Evolutionary conservation across 2,797 vertebrate genomes (phyloP), one percentile per base, ranked within the genome.

Genomic region (Philypnodon macrostomus): DNA sequence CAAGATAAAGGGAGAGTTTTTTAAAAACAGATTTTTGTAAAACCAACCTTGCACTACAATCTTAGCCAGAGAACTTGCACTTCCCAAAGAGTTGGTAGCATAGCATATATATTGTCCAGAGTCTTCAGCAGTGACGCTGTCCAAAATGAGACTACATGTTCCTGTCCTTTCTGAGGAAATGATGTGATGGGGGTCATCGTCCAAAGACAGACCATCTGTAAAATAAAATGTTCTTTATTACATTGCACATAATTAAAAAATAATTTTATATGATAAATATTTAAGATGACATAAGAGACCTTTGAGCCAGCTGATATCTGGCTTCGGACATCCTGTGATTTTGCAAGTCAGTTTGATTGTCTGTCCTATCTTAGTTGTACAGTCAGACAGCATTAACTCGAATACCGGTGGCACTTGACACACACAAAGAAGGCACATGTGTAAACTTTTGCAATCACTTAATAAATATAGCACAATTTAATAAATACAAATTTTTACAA

Each of bases 71-170:
- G 92, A 92, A 35, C 89, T 94, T 51, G 93, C 88, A 0, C 82
- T 92, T 16, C 97, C 96, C 33, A 94, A 89, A 1, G 87, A 79
- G 42, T 92, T 99, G 69, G 84, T 71, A 1, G 95, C 95, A 2
- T 93, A 95, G 73, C 96, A 98, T 64, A 92, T 84, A 56, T 98
- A 99, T 81, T 98, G 96, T 31, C 96, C 97, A 0, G 93, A 92
- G 81, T 99, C 94, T 0, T 74, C 60, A 0, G 88, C 76, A 0
- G 86, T 91, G 23, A 98, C 80, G 30, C 90, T 93, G 77, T 97
- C 93, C 81, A 99, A 67, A 74, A 99, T 92, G 62, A 98, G 79
- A 0, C 89, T 87, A 45, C 93, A 97, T 10, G 87, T 91, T 1
- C 95, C 95, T 0, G 93, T 92, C 0, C 92, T 89, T 79, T 97